phyloP scores from a whole-genome alignment of 2,888 invertebrate species.

The Osmoderma eremita region DNA sequence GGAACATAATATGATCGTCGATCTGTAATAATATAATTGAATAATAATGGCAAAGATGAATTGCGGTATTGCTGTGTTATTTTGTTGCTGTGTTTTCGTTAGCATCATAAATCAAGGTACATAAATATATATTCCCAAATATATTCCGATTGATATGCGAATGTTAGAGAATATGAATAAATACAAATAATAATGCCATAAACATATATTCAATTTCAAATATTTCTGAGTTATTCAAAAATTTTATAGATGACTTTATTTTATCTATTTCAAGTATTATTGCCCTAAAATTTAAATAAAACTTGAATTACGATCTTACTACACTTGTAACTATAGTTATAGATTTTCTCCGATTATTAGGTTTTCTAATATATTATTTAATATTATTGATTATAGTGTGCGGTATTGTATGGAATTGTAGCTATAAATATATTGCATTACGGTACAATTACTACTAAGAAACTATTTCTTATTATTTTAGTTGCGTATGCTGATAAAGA shows the following conservation, averaged over 20 bases:
- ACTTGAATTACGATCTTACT: too few relatives aligned
- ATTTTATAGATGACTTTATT: too few relatives aligned
- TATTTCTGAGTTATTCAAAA: too few relatives aligned
- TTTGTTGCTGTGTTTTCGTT: slow-evolving; percentile 50
- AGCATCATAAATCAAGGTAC: slow-evolving; percentile 50
- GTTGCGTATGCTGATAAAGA: slow-evolving; percentile 49
- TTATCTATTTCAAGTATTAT: too few relatives aligned
- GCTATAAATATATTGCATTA: too few relatives aligned
- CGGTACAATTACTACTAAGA: neutral
- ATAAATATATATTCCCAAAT: neutral
- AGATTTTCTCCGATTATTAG: too few relatives aligned
- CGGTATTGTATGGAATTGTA: too few relatives aligned
- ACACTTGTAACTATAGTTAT: too few relatives aligned
- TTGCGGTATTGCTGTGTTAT: slow-evolving; percentile 45
- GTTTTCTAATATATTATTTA: too few relatives aligned
- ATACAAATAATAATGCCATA: neutral
- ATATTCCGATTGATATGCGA: neutral
- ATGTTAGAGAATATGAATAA: neutral
- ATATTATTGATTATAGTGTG: too few relatives aligned
- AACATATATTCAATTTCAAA: too few relatives aligned
- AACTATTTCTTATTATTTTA: slow-evolving; percentile 42
- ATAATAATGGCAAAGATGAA: slow-evolving; percentile 44
- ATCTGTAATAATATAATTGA: slow-evolving; percentile 31
- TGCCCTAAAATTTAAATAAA: too few relatives aligned
- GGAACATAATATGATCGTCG: slow-evolving; percentile 37